Evolutionary conservation across 2,113 vertebrate genomes (phyloP).

Genomic region (Microcebus murinus): DNA sequence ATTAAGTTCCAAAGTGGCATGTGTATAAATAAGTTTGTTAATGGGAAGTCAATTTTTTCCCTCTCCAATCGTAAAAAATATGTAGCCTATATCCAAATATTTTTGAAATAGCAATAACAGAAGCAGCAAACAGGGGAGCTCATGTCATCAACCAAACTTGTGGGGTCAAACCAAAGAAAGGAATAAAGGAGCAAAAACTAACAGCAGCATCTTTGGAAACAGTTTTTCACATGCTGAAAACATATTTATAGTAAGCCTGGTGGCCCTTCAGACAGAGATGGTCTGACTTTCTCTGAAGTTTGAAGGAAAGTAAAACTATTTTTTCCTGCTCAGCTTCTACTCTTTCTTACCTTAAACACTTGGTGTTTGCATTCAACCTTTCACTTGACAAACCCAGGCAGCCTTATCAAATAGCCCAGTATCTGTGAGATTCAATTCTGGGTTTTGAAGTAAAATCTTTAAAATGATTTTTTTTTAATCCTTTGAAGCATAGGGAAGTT

Average conservation of each 20-base stretch:
- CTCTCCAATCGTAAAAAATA: conserved; percentile 54
- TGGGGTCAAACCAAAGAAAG: conserved; percentile 55
- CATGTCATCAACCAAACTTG: neutral
- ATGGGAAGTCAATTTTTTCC: conserved; percentile 61
- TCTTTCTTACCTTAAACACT: neutral
- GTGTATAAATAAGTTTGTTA: conserved; percentile 69
- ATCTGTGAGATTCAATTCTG: neutral
- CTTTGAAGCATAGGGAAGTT: neutral
- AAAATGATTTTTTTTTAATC: neutral
- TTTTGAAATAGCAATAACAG: neutral
- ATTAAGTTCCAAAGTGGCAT: conserved; percentile 71
- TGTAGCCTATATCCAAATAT: neutral
- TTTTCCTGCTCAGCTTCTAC: neutral
- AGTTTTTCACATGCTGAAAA: neutral
- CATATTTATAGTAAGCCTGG: accelerated
- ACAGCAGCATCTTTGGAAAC: neutral
- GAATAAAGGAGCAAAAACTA: neutral
- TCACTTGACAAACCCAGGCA: neutral
- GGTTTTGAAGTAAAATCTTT: neutral
- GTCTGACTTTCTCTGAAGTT: neutral
- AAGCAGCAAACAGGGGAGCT: neutral
- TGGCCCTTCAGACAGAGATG: neutral
- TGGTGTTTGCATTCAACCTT: neutral
- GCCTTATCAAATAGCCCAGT: neutral
- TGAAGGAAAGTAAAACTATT: neutral